phyloP scores from a whole-genome alignment of 1,140 invertebrate genomes.

The Sitodiplosis mosellana region DNA sequence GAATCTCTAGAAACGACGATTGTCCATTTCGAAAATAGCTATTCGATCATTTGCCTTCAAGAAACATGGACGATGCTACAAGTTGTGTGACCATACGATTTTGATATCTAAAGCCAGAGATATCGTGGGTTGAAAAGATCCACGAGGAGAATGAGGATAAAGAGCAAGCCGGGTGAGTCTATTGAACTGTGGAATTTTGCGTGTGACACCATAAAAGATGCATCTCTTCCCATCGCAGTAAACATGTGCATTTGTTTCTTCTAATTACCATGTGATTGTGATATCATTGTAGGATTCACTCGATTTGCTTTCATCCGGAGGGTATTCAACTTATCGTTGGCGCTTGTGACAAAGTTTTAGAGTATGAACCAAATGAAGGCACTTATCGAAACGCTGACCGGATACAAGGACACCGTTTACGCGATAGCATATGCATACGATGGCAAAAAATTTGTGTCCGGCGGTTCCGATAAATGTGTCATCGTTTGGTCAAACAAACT shows the following conservation, averaged over 20 bases:
- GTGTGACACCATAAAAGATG: too few relatives aligned
- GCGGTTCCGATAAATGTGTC: constrained; percentile 90
- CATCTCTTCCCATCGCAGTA: too few relatives aligned
- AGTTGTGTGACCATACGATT: too few relatives aligned
- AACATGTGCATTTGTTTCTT: constrained; percentile 6
- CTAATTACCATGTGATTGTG: too few relatives aligned
- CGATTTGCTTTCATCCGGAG: constrained; percentile 89
- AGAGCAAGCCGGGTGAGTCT: constrained; percentile 38
- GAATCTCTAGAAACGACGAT: too few relatives aligned
- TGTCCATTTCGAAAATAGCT: too few relatives aligned
- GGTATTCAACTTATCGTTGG: constrained; percentile 86
- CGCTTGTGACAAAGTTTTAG: constrained; percentile 77
- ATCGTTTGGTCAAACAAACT: constrained; percentile 96
- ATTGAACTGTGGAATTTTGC: too few relatives aligned
- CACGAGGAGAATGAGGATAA: constrained; percentile 62
- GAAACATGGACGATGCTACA: too few relatives aligned
- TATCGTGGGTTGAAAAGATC: constrained; percentile 86
- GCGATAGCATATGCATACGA: constrained; percentile 83
- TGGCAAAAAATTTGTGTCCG: constrained; percentile 94
- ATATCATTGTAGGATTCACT: constrained; percentile 64
- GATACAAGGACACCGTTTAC: constrained; percentile 89
- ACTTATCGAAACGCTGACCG: constrained; percentile 84
- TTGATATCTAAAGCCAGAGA: too few relatives aligned
- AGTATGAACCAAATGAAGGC: constrained; percentile 86
- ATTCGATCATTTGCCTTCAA: too few relatives aligned